Conservation (phyloP, 1,140 invertebrate species). For the Drosophila sp. region DNA sequence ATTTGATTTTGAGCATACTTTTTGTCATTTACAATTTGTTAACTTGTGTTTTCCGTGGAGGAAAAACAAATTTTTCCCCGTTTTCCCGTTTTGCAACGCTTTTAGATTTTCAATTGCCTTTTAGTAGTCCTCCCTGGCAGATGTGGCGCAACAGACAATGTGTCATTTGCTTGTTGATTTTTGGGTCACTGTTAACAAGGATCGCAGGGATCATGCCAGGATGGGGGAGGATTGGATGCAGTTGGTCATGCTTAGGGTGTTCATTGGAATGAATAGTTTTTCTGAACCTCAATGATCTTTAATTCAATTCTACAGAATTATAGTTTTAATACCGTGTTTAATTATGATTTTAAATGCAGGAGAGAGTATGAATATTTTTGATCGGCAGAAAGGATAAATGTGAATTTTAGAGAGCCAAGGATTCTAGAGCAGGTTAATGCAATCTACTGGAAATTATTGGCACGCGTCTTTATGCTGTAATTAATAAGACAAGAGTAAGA, state of each 20-base stretch:
- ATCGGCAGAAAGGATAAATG: too few relatives aligned
- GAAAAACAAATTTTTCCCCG: constrained; percentile 56
- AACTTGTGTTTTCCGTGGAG: constrained; percentile 50
- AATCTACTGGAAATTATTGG: too few relatives aligned
- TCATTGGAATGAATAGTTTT: background rate
- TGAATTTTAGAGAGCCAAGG: too few relatives aligned
- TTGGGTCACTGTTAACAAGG: constrained; percentile 48
- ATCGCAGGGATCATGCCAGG: background rate
- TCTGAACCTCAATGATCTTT: background rate
- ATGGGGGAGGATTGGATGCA: background rate
- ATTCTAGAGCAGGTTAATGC: too few relatives aligned
- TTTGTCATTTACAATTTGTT: constrained; percentile 74
- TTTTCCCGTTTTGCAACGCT: constrained; percentile 68
- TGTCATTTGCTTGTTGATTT: constrained; percentile 24
- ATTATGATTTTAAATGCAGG: too few relatives aligned
- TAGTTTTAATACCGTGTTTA: too few relatives aligned
- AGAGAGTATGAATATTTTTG: too few relatives aligned
- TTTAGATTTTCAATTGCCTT: constrained; percentile 67
- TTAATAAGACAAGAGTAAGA: too few relatives aligned
- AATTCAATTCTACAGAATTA: too few relatives aligned
- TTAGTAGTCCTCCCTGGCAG: constrained; percentile 40
- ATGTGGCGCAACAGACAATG: constrained; percentile 47
- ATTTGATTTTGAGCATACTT: constrained; percentile 75
- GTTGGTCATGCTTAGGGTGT: background rate
- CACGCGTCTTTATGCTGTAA: too few relatives aligned